Conservation (phyloP, 2,113 vertebrate species). For the Mormyrus iriodes region DNA sequence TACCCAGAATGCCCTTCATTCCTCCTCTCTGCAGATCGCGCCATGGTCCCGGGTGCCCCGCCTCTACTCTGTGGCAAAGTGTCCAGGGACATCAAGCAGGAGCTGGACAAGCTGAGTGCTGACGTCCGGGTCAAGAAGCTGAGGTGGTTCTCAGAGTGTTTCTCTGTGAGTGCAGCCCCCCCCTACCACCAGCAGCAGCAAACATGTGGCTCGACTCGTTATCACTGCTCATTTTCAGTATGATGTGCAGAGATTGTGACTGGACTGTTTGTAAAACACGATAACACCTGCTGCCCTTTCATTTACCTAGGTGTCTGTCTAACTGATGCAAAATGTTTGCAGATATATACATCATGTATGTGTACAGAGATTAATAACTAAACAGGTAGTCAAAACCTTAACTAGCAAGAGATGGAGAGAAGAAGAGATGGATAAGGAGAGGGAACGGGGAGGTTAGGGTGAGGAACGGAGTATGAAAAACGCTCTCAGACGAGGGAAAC, state of each 20-base stretch:
- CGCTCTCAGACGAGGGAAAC: too few species aligned
- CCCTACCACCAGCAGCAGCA: not conserved
- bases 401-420: too few species aligned
- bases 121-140: conserved; percentile 74
- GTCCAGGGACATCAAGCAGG: conserved; percentile 86
- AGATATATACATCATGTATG: too few species aligned
- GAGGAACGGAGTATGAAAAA: too few species aligned
- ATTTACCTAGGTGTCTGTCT: too few species aligned
- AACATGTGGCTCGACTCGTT: not conserved
- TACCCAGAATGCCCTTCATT: not conserved
- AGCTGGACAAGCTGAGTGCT: conserved; percentile 76
- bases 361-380: too few species aligned
- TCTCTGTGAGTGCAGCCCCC: conserved; percentile 70
- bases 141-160: conserved; percentile 88
- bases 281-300: not conserved
- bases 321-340: too few species aligned
- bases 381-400: too few species aligned
- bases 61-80: conserved; percentile 90
- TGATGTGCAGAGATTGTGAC: not conserved
- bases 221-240: not conserved
- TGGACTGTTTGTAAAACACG: not conserved
- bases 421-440: too few species aligned
- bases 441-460: too few species aligned
- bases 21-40: conserved; percentile 63
- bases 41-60: conserved; percentile 69